Evolutionary conservation across 2,888 invertebrate genomes (phyloP).

Genomic region (Pilophorus perplexus): DNA sequence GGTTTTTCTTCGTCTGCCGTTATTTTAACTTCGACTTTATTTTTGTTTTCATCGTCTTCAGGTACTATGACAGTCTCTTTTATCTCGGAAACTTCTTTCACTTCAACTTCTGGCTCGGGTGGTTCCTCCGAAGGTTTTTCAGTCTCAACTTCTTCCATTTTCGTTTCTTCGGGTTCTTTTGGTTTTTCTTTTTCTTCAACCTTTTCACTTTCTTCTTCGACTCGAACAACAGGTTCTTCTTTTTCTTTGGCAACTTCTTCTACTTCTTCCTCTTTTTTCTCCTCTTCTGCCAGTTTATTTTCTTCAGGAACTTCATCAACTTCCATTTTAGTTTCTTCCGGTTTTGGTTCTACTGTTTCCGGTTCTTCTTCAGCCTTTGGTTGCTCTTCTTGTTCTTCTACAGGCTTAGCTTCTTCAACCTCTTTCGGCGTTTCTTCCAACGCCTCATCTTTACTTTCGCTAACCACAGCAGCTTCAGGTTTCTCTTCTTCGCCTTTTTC

Average conservation of each 20-base stretch:
- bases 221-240: constrained; percentile 22
- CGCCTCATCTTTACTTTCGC: constrained; percentile 48
- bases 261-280: constrained; percentile 46
- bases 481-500: constrained; percentile 7
- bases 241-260: constrained; percentile 48
- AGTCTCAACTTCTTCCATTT: constrained; percentile 47
- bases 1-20: constrained; percentile 46
- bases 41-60: constrained; percentile 38
- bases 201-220: constrained; percentile 44
- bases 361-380: constrained; percentile 18
- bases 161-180: constrained; percentile 45
- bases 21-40: constrained; percentile 47
- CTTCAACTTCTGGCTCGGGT: background rate
- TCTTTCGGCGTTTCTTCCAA: constrained; percentile 51
- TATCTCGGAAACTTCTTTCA: too few relatives aligned
- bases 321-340: constrained; percentile 48
- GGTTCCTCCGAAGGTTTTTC: constrained; percentile 26
- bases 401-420: constrained; percentile 42
- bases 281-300: constrained; percentile 40
- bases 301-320: constrained; percentile 49
- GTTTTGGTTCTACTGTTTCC: constrained; percentile 48
- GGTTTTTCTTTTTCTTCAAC: constrained; percentile 48
- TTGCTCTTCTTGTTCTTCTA: constrained; percentile 37
- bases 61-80: constrained; percentile 6
- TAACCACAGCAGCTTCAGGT: constrained; percentile 39